Evolutionary conservation across 2,797 vertebrate species (phyloP), one percentile per base, ranked within the genome.

Genomic region (Pachyuromys duprasi): DNA sequence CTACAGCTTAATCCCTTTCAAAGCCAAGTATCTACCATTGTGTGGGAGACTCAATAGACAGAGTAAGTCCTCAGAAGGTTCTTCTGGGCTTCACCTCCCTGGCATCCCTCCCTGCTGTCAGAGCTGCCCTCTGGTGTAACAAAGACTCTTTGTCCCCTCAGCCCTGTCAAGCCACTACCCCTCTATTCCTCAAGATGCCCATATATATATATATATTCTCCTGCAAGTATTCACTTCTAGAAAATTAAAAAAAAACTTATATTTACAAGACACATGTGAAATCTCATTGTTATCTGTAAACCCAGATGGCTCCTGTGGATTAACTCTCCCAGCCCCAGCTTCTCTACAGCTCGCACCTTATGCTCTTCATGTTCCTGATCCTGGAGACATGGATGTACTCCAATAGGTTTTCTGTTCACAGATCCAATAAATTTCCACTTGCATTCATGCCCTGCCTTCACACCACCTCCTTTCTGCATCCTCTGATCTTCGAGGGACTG

Each of bases 341-440:
- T 33, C 18, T 63, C 86, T 86, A 18, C 33, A 24, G 7, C 24
- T 22, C n/a, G 87, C 17, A 14, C 31, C 17, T 76, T n/a, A 2
- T 42, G 26, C 45, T 65, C 79, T 90, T 69, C 5, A 28, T 13
- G 31, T 36, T 17, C 87, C 91, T 45, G 22, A 8, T 55, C 28
- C 76, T 60, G n/a, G 65, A 39, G 22, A 31, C 0, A 0, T 4
- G 55, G n/a, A 39, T 36, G 5, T 22, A 14, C 65, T n/a, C 42
- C 28, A 15, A 5, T 72, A 49, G 5, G 72, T n/a, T 78, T 70
- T 76, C 90, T 86, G 53, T n/a, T 89, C 36, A 70, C 9, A 62
- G 0, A 20, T 36, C 91, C 15, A 12, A 3, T 45, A 62, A 42
- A 3, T 1, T 42, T 0, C 14, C 31, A 31, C 0, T 20, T 70